Evolutionary conservation across 2,797 vertebrate genomes (phyloP).

Genomic region (Lutjanus argentimaculatus): DNA sequence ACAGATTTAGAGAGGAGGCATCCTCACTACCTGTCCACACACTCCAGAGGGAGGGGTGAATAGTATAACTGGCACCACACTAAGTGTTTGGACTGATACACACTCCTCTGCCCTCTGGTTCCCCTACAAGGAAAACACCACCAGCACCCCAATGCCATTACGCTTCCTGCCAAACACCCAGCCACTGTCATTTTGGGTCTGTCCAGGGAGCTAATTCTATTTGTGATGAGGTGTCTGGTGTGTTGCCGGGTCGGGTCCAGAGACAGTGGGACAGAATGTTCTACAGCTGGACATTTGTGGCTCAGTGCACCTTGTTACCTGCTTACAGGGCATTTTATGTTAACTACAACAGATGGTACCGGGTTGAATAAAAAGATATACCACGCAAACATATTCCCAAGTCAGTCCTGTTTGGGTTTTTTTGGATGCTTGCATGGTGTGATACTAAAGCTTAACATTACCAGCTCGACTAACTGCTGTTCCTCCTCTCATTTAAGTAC

Average conservation of each 20-base stretch:
- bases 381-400: neutral
- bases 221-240: slow-evolving; percentile 73
- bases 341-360: slow-evolving; percentile 26
- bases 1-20: slow-evolving; percentile 71
- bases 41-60: slow-evolving; percentile 66
- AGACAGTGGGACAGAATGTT: slow-evolving; percentile 52
- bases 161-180: slow-evolving; percentile 56
- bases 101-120: slow-evolving; percentile 60
- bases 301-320: slow-evolving; percentile 46
- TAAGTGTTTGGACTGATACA: slow-evolving; percentile 73
- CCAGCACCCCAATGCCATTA: slow-evolving; percentile 61
- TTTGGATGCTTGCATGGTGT: slow-evolving; percentile 14
- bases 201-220: slow-evolving; percentile 73
- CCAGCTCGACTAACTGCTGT: neutral
- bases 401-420: neutral
- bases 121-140: slow-evolving; percentile 65
- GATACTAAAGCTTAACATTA: neutral
- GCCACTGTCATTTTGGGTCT: slow-evolving; percentile 63
- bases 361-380: slow-evolving; percentile 24
- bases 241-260: slow-evolving; percentile 24
- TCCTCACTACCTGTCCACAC: slow-evolving; percentile 59
- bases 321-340: slow-evolving; percentile 43
- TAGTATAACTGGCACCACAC: slow-evolving; percentile 70
- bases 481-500: neutral
- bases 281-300: slow-evolving; percentile 44